Evolutionary conservation across 2,797 vertebrate species (phyloP).

Genomic region (Oceanodroma leucorhoa): DNA sequence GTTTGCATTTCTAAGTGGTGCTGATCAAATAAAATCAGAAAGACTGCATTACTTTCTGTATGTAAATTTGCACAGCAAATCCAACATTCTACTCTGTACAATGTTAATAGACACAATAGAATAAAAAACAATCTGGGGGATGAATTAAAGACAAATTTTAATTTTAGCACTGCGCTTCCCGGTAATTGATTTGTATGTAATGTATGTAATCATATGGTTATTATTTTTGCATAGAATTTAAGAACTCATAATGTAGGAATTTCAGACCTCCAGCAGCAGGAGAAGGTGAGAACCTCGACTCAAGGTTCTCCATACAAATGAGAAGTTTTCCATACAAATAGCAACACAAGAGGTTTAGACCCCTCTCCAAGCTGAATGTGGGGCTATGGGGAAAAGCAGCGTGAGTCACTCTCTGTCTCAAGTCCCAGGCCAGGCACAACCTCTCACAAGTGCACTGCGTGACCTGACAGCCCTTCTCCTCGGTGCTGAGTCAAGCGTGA

Average conservation of each 20-base stretch:
- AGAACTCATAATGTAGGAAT: neutral
- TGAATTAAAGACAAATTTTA: neutral
- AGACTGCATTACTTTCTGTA: neutral
- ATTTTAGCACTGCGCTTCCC: neutral
- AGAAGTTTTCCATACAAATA: neutral
- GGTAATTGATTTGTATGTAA: neutral
- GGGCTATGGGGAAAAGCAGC: neutral
- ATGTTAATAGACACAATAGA: neutral
- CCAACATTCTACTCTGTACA: neutral
- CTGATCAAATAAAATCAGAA: neutral
- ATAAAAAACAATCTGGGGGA: neutral
- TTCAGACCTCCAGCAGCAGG: neutral
- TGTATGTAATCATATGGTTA: neutral
- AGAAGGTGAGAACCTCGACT: neutral
- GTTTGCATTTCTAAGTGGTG: neutral
- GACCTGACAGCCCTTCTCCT: neutral
- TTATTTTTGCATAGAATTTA: neutral
- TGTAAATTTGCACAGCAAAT: neutral
- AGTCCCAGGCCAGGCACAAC: neutral
- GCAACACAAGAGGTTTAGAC: neutral
- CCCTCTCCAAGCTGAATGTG: neutral
- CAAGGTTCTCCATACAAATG: neutral
- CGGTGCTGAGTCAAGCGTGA: fast-evolving
- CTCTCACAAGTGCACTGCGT: neutral
- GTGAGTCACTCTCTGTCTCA: fast-evolving